phyloP scores from a whole-genome alignment of 2,888 invertebrate genomes.

The Drosophila affinis region DNA sequence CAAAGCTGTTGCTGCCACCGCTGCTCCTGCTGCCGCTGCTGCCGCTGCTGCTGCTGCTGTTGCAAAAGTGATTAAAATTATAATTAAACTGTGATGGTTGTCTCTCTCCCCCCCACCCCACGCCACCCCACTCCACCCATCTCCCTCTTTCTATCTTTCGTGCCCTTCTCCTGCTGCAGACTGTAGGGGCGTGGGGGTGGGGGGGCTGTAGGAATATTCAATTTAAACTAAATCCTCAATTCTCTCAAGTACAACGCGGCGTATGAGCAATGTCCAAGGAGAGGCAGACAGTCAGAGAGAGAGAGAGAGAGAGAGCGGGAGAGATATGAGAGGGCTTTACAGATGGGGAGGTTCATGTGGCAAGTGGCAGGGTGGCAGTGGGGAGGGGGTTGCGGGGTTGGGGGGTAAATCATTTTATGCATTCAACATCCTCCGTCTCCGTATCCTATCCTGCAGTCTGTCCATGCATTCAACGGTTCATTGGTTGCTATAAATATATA shows the following conservation, averaged over 20 bases:
- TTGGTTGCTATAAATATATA: conserved; percentile 79
- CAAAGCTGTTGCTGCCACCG: conserved; percentile 38
- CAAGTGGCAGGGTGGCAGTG: neutral
- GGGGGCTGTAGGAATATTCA: conserved; percentile 56
- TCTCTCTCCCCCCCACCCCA: conserved; percentile 6
- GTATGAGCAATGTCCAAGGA: conserved; percentile 69
- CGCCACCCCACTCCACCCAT: neutral
- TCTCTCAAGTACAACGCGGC: conserved; percentile 62
- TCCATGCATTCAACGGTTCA: conserved; percentile 77
- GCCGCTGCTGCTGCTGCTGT: conserved; percentile 40
- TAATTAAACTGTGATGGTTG: conserved; percentile 77
- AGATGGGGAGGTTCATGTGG: conserved; percentile 3
- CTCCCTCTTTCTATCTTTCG: neutral
- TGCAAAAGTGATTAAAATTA: conserved; percentile 78
- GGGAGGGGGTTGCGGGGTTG: conserved; percentile 7
- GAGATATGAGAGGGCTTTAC: conserved; percentile 24
- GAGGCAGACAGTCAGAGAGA: neutral
- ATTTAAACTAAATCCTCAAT: conserved; percentile 59
- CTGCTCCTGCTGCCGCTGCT: conserved; percentile 47
- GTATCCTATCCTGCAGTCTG: conserved; percentile 32
- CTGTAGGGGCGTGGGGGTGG: neutral
- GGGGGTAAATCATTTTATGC: conserved; percentile 56
- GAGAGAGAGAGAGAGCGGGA: too few species aligned
- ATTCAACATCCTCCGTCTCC: conserved; percentile 50
- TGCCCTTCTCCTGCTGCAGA: neutral